Evolutionary conservation across 2,888 invertebrate species (phyloP), one percentile per base, ranked within the genome.

Genomic region (Dendrolimus houi): DNA sequence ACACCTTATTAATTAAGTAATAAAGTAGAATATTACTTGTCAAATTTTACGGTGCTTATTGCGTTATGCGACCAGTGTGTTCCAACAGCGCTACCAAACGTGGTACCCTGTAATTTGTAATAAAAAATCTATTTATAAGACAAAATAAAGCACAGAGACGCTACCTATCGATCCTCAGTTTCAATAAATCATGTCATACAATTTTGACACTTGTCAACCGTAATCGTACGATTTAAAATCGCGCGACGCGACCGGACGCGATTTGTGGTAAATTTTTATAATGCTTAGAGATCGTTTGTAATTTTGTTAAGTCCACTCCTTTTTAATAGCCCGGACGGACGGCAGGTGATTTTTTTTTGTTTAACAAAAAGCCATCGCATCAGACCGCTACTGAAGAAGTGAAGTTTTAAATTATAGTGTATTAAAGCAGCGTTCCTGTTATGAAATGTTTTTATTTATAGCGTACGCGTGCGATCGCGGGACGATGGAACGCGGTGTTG

Each of bases 91-190:
- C 87, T 88, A 88, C 88, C 87, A 87, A 87, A 86, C 83, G 81
- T 75, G 81, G 87, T 86, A 89, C 86, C 90, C 90, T 87, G 83
- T 90, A 89, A 90, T 90, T 90, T 90, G 82, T 87, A 81, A 85
- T 87, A 88, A 88, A 90, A 89, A 90, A 88, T 88, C 87, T 89
- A 89, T 90, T 89, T 90, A 90, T 87, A 85, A 88, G 87, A 85
- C 83, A 87, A 89, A 87, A 89, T 86, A 83, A 87, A 82, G 83
- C 83, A 84, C 79, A 77, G 79, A 77, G 80, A 81, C 74, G 89
- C 89, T 90, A 87, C 89, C 89, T 87, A 88, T 87, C 85, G 89
- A 85, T 86, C 85, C 77, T 68, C 71, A 67, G 68, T 83, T 87
- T 85, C 85, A 84, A 85, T 87, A 87, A 87, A 85, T 84, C 81